Evolutionary conservation across 2,888 invertebrate genomes (phyloP).

Genomic region (Chirona hameri): DNA sequence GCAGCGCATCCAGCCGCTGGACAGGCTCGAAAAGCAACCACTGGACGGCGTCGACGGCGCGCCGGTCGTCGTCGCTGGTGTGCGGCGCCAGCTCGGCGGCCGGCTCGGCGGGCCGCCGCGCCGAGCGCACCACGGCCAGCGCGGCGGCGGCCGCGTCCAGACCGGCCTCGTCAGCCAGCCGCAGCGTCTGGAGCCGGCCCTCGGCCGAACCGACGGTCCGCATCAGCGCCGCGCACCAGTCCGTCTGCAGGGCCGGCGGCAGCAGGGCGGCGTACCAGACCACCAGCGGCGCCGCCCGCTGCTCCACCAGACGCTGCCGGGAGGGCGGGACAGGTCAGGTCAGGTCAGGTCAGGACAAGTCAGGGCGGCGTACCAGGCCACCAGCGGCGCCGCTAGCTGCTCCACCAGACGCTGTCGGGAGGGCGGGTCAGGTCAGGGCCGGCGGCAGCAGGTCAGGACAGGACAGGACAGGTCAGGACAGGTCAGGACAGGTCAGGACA

Average conservation of each 20-base stretch:
- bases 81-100: slow-evolving; percentile 49
- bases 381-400: slow-evolving; percentile 69
- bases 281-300: slow-evolving; percentile 70
- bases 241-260: slow-evolving; percentile 59
- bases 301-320: slow-evolving; percentile 52
- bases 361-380: slow-evolving; percentile 80
- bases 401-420: slow-evolving; percentile 55
- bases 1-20: slow-evolving; percentile 74
- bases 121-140: slow-evolving; percentile 69
- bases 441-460: too few relatives aligned
- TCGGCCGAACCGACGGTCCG: slow-evolving; percentile 43
- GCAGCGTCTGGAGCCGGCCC: slow-evolving; percentile 51
- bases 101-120: not conserved
- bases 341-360: too few relatives aligned
- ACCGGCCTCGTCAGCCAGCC: slow-evolving; percentile 67
- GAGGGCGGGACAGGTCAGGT: slow-evolving; percentile 78
- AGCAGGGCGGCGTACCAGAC: slow-evolving; percentile 81
- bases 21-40: slow-evolving; percentile 77
- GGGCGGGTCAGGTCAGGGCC: slow-evolving; percentile 75
- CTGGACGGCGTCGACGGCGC: slow-evolving; percentile 74
- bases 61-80: slow-evolving; percentile 64
- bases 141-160: slow-evolving; percentile 82
- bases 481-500: too few relatives aligned
- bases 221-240: slow-evolving; percentile 48
- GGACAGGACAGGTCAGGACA: too few relatives aligned